A percentile compares a stretch with the other conserved stretches of the same genome.
Evolutionary conservation across 2,888 invertebrate species (phyloP).

Genomic region (Platerodrilus igneus): DNA sequence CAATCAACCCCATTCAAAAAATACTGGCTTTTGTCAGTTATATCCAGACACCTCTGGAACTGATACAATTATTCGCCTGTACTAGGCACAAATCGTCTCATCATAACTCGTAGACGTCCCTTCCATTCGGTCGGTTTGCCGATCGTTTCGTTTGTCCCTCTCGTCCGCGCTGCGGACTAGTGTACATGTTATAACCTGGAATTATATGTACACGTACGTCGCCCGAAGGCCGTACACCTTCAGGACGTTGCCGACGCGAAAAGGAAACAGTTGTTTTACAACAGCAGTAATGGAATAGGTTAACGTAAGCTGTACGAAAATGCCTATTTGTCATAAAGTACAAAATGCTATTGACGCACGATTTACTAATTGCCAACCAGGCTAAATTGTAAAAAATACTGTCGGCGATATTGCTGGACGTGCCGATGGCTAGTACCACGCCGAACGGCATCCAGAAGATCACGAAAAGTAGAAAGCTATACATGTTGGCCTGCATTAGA

Average conservation of each 20-base stretch:
- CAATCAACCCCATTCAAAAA: too few relatives aligned
- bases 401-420: constrained; percentile 49
- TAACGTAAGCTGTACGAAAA: constrained; percentile 67
- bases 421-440: constrained; percentile 54
- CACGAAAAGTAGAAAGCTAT: constrained; percentile 59
- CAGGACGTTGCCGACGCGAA: constrained; percentile 55
- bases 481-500: constrained; percentile 60
- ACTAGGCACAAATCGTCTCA: constrained; percentile 43
- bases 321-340: constrained; percentile 62
- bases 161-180: constrained; percentile 54
- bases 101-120: constrained; percentile 56
- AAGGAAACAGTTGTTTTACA: constrained; percentile 72
- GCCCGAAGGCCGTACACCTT: constrained; percentile 49
- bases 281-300: constrained; percentile 74
- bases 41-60: constrained; percentile 42
- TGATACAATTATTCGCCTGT: too few relatives aligned
- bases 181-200: constrained; percentile 64
- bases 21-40: too few relatives aligned
- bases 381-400: constrained; percentile 61
- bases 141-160: constrained; percentile 43
- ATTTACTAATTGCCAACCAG: constrained; percentile 67
- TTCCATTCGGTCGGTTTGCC: constrained; percentile 49
- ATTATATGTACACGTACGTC: constrained; percentile 74
- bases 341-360: constrained; percentile 62
- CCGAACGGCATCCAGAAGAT: constrained; percentile 67